Evolutionary conservation across 2,888 invertebrate genomes (phyloP).

Genomic region (Lycophotia porphyrea): DNA sequence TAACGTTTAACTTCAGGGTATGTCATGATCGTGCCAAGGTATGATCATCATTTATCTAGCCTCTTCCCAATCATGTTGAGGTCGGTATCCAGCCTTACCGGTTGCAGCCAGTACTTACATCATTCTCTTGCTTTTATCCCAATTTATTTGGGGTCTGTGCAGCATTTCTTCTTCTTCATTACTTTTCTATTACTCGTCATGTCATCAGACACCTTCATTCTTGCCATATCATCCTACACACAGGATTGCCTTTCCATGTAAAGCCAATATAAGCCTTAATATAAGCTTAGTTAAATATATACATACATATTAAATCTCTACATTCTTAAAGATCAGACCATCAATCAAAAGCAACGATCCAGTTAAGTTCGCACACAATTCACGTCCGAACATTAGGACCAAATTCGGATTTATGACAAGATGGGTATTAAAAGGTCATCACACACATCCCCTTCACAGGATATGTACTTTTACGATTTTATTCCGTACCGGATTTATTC

Average conservation of each 20-base stretch:
- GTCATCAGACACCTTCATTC: neutral
- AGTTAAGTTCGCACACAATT: slow-evolving; percentile 40
- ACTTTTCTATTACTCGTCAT: no score
- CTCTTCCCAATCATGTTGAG: neutral
- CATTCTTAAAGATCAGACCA: neutral
- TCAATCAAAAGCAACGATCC: slow-evolving; percentile 27
- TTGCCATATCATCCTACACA: neutral
- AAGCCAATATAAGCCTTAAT: neutral
- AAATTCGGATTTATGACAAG: slow-evolving; percentile 46
- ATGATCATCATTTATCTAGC: neutral
- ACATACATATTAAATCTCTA: neutral
- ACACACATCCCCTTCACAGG: slow-evolving; percentile 12
- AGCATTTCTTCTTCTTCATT: no score
- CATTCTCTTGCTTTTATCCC: no score
- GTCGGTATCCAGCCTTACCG: neutral
- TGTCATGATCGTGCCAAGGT: no score
- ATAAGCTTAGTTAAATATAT: neutral
- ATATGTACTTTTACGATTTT: slow-evolving; percentile 38
- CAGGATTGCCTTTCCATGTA: no score
- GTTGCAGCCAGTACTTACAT: no score
- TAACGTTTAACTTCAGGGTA: no score
- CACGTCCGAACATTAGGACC: slow-evolving; percentile 42
- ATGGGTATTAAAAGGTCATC: slow-evolving; percentile 59
- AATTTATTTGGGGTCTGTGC: no score
- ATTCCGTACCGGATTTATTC: slow-evolving; percentile 32